phyloP scores from a whole-genome alignment of 2,888 invertebrate genomes.

The Arrhopalites spinosus region DNA sequence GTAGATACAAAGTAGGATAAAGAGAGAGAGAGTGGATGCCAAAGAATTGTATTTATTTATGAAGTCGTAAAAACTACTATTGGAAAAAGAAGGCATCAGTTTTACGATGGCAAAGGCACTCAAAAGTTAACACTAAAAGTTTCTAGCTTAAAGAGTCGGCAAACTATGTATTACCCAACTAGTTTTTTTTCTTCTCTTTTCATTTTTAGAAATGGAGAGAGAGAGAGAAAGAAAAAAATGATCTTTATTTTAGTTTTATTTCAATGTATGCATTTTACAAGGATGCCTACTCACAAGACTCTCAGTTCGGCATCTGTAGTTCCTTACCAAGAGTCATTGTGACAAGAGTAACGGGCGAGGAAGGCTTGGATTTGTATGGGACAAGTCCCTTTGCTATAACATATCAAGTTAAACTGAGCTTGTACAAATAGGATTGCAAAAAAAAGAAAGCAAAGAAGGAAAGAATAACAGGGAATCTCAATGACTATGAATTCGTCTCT shows the following conservation, averaged over 20 bases:
- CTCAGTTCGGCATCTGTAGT: too few species aligned
- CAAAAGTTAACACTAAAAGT: constrained; percentile 17
- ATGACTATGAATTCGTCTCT: background rate
- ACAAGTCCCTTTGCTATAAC: too few species aligned
- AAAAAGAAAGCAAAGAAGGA: background rate
- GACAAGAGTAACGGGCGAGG: too few species aligned
- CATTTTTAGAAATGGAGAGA: background rate
- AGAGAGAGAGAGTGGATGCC: constrained; percentile 4
- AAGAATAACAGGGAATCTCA: background rate
- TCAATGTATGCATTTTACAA: too few species aligned
- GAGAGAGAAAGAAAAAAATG: too few species aligned
- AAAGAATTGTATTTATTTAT: constrained; percentile 9
- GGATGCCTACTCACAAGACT: too few species aligned
- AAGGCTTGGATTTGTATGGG: too few species aligned
- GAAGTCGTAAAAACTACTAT: constrained; percentile 14
- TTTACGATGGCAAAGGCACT: constrained; percentile 21
- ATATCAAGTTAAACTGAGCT: too few species aligned
- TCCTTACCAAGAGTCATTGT: too few species aligned
- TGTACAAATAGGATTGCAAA: background rate
- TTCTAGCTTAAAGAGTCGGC: background rate
- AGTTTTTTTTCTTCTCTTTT: background rate
- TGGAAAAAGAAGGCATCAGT: constrained; percentile 4
- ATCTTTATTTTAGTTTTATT: too few species aligned
- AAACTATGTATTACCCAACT: too few species aligned
- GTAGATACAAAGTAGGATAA: background rate